Conservation (phyloP, 2,888 invertebrate genomes). For the Meandrusa payeni region DNA sequence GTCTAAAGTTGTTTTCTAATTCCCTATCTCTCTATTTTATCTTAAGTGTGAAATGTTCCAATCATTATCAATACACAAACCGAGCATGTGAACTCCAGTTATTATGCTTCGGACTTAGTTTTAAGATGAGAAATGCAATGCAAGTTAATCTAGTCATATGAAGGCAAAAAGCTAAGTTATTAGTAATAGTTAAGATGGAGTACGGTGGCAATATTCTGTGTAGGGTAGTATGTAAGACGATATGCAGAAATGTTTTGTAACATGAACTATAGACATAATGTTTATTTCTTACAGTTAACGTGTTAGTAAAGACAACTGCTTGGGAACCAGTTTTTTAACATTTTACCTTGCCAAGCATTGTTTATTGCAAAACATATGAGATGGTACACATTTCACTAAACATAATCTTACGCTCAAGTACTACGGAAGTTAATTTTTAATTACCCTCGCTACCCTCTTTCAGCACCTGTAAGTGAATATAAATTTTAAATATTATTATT, state of each 20-base stretch:
- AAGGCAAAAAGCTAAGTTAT: constrained; percentile 4
- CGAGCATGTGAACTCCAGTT: neutral
- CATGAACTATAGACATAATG: neutral
- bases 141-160: constrained; percentile 23
- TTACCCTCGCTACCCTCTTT: no score
- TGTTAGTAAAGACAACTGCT: no score
- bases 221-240: constrained; percentile 3
- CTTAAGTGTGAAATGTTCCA: constrained; percentile 2
- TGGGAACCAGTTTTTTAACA: no score
- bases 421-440: no score
- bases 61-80: no score
- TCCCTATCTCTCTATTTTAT: neutral
- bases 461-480: no score
- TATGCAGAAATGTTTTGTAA: constrained; percentile 1
- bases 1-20: constrained; percentile 12
- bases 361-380: no score
- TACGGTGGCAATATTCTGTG: constrained; percentile 10
- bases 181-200: constrained; percentile 12
- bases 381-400: no score
- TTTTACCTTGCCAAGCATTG: no score
- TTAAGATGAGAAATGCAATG: constrained; percentile 20
- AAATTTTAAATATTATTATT: no score
- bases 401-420: no score
- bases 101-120: constrained; percentile 21
- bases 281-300: neutral